Base-by-base conservation (phyloP, 2,113 vertebrate species). In the Copsychus sechellarum region DNA sequence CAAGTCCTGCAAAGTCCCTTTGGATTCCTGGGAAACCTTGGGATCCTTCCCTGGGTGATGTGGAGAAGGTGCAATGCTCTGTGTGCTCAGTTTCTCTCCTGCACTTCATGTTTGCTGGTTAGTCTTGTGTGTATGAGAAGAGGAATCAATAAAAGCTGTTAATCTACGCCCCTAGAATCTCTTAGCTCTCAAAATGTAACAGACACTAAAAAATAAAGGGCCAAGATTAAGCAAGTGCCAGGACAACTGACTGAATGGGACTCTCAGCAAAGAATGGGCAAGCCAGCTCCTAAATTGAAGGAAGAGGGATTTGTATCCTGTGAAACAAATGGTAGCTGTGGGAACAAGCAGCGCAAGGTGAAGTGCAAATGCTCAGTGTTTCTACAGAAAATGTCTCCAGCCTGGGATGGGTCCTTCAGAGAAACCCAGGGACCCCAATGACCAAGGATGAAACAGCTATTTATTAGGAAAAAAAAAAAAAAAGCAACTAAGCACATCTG, bases 341-440 rank as follows among this genome's bases (percentile, higher is more conserved):
- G 43, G 21, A 17, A 73, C n/a, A 56, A 60, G 54, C 18, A 60
- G 16, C 0, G 0, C 29, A 22, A 86, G 25, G 33, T 62, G 45
- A 93, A 36, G 26, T 1, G 2, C 64, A 42, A 61, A 86, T 38
- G 17, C 42, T 70, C 6, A 1, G 5, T 29, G 28, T 23, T 60
- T 25, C n/a, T 25, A 36, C 14, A 36, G 86, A 34, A 66, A 34
- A 57, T 14, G 4, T 28, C 36, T 53, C 38, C 12, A 64, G 19
- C 16, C n/a, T 80, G 36, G 28, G 45, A 36, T 25, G 15, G 9
- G 13, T 65, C 34, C 29, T 70, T 70, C 40, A 26, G 34, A 72
- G 60, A 81, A 79, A 92, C 51, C 12, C 57, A 31, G 11, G 12
- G 26, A 79, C 7, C 2, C 1, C 9, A 28, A 11, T 14, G 33